phyloP scores from a whole-genome alignment of 2,888 invertebrate species.

The Lepidonotus clava region DNA sequence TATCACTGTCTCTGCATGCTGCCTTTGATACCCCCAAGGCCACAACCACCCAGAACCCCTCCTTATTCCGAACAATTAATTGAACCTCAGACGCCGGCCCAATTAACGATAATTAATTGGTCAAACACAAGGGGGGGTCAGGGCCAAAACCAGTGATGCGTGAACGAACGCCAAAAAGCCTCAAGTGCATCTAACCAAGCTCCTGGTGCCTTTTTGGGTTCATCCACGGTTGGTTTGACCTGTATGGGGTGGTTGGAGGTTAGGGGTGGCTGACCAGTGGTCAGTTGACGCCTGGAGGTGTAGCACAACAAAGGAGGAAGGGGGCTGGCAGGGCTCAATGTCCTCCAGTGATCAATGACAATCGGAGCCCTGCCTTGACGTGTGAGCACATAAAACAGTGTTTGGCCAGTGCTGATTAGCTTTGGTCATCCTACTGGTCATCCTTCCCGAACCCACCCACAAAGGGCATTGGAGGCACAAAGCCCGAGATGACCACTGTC shows the following conservation, averaged over 20 bases:
- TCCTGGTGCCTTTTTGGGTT: no score
- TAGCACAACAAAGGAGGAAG: conserved; percentile 24
- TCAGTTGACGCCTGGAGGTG: neutral
- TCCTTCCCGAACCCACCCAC: no score
- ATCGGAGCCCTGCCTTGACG: neutral
- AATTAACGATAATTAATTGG: conserved; percentile 50
- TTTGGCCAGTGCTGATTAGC: conserved; percentile 30
- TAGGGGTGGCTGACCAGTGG: neutral
- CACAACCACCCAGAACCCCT: no score
- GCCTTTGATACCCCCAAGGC: no score
- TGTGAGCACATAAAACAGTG: conserved; percentile 29
- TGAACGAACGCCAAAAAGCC: neutral
- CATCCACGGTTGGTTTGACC: no score
- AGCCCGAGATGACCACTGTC: no score
- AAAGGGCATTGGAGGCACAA: no score
- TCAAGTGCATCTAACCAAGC: no score
- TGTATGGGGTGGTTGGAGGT: neutral
- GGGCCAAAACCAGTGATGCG: neutral
- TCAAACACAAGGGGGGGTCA: conserved; percentile 32
- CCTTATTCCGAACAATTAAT: conserved; percentile 47
- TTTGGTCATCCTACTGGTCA: no score
- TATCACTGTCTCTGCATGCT: no score
- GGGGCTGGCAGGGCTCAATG: no score
- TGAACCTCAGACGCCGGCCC: conserved; percentile 1
- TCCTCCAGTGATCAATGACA: no score